Base-by-base conservation (phyloP, 35 echinoderm and acorn worm genomes). In the Lytechinus variegatus region DNA sequence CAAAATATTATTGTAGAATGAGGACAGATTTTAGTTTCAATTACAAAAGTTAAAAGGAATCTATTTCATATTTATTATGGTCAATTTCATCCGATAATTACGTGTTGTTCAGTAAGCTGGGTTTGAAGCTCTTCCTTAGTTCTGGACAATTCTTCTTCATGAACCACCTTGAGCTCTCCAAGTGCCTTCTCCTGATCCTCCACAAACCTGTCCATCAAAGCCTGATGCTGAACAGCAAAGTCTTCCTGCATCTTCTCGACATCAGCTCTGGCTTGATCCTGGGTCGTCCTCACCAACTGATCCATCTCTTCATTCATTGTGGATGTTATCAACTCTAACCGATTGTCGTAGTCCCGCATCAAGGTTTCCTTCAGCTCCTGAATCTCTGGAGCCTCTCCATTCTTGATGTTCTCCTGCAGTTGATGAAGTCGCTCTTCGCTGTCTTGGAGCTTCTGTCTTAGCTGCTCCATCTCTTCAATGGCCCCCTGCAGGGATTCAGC, bases 291-390 rank as follows among this genome's bases (percentile, higher is more conserved):
- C 13, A 96, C 96, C 53, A 99, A 92, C 60, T 96, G 93, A 21
- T 97, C 96, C 16, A 99, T 88, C 96, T 99, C 98, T 52, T 99
- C 96, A 21, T 95, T 96, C 98, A 99, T 99, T 0, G 98, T 99
- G 10, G 92, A 91, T 87, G 96, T 99, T 11, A 99, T 95, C 97
- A 99, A 61, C 53, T 97, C 98, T 12, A 99, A 56, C 28, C 96
- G 96, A 27, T 95, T 97, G 72, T 99, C 98, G 56, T 99, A 99
- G 55, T 99, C 97, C n/a, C 95, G 91, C 29, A 97, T 92, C 53
- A 99, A 66, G 54, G 72, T 89, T 87, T 97, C 97, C 88, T 96
- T 99, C 95, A 99, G 94, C 0, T 33, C 89, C 92, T 96, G 95
- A 6, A 99, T 91, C 52, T 99, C 98, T 51, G 98, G 98, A 4